Evolutionary conservation across 2,113 vertebrate genomes (phyloP).

Genomic region (Mirza zaza): DNA sequence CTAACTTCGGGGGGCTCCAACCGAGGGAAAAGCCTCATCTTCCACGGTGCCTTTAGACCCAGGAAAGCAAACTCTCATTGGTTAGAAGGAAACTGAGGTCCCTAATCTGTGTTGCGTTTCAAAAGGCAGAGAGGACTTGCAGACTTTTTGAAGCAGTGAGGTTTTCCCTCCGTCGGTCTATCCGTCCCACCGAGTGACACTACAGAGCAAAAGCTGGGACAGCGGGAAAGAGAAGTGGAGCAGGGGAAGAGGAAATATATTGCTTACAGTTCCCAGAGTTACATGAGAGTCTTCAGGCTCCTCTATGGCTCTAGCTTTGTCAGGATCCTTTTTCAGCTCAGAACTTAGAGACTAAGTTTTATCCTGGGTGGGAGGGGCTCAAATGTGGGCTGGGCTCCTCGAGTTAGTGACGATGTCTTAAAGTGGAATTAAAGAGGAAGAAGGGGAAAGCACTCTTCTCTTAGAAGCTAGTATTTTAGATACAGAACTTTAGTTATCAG

Average conservation of each 20-base stretch:
- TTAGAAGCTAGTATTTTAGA: neutral
- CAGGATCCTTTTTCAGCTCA: neutral
- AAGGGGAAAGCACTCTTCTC: too few relatives aligned
- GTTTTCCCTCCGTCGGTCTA: neutral
- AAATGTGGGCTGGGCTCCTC: slow-evolving; percentile 54
- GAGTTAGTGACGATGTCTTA: slow-evolving; percentile 39
- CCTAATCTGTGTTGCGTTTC: neutral
- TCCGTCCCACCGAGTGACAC: neutral
- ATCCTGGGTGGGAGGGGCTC: slow-evolving; percentile 61
- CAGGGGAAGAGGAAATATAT: neutral
- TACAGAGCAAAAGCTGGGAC: neutral
- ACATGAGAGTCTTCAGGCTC: slow-evolving; percentile 51
- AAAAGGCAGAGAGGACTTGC: neutral
- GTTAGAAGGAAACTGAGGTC: neutral
- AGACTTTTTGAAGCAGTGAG: neutral
- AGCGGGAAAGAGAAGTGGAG: neutral
- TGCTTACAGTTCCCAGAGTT: slow-evolving; percentile 72
- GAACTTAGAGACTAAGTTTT: neutral
- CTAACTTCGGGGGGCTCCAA: neutral
- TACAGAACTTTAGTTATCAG: neutral
- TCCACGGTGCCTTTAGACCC: neutral
- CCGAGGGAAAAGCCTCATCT: neutral
- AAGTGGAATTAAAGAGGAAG: slow-evolving; percentile 71
- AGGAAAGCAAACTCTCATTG: neutral
- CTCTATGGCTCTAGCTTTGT: slow-evolving; percentile 34